These are phyloP conservation scores for Chloroceryle amazona DNA, from an alignment of 2,797 vertebrate genomes.

Conservation along the genomic window DNA sequence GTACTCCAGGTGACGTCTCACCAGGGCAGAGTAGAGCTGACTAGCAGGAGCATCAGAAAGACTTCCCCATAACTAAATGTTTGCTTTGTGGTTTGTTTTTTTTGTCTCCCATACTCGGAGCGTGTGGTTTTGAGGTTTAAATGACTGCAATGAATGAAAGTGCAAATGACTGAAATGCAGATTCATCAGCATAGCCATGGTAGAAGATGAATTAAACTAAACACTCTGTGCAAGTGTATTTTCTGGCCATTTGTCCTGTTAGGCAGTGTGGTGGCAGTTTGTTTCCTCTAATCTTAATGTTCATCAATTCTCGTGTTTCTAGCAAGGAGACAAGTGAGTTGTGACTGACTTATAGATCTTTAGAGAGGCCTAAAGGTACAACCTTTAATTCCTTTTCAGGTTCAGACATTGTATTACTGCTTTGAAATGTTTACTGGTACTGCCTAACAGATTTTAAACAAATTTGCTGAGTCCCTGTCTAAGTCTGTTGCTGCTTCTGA, in stretches of 20 bases:
- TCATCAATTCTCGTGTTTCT: neutral
- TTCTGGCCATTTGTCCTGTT: neutral
- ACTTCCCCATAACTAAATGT: neutral
- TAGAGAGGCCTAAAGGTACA: neutral
- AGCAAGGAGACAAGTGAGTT: neutral
- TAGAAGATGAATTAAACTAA: neutral
- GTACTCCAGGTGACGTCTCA: too few relatives aligned
- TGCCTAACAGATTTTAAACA: neutral
- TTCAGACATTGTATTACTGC: neutral
- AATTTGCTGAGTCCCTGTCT: neutral
- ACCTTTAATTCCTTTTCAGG: neutral
- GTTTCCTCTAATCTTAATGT: neutral
- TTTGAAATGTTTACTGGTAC: slow-evolving; percentile 6
- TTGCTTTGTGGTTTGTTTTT: neutral
- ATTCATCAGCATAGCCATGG: neutral
- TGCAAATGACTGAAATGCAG: neutral
- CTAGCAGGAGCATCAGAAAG: neutral
- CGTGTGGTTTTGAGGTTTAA: neutral
- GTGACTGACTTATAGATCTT: neutral
- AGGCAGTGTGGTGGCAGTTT: neutral
- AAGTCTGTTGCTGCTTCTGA: neutral
- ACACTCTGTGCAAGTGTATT: neutral
- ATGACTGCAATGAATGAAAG: neutral
- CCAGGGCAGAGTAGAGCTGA: neutral
- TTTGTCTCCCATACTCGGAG: rapidly evolving